These are phyloP conservation scores for Onychomys arenicola DNA, from an alignment of 2,797 vertebrate genomes.

Conservation along the genomic window DNA sequence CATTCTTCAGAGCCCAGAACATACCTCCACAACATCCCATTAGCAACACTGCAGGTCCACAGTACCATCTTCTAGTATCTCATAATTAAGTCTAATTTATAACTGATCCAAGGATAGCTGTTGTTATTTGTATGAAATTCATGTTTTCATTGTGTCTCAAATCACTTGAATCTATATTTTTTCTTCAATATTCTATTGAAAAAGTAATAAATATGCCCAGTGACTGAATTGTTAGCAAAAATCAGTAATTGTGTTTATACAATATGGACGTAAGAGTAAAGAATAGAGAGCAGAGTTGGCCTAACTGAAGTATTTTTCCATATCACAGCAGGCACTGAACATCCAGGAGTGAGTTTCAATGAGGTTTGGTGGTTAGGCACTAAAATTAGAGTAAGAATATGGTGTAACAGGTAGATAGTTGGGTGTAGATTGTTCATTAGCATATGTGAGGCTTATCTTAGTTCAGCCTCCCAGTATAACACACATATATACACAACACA, in stretches of 20 bases:
- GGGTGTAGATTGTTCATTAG: neutral
- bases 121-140: constrained; percentile 46
- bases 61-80: constrained; percentile 29
- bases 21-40: constrained; percentile 41
- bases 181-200: constrained; percentile 31
- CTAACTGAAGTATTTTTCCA: neutral
- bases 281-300: neutral
- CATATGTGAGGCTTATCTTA: neutral
- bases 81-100: constrained; percentile 74
- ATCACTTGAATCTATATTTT: neutral
- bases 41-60: constrained; percentile 38
- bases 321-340: neutral
- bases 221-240: neutral
- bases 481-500: neutral
- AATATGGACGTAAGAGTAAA: neutral
- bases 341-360: neutral
- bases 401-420: neutral
- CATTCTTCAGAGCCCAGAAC: constrained; percentile 67
- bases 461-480: neutral
- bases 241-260: neutral
- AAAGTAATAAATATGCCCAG: constrained; percentile 46
- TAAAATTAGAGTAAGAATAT: neutral
- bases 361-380: neutral
- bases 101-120: constrained; percentile 13
- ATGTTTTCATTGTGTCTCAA: constrained; percentile 29